Evolutionary conservation across 2,113 vertebrate genomes (phyloP).

Genomic region (Etia nguti): DNA sequence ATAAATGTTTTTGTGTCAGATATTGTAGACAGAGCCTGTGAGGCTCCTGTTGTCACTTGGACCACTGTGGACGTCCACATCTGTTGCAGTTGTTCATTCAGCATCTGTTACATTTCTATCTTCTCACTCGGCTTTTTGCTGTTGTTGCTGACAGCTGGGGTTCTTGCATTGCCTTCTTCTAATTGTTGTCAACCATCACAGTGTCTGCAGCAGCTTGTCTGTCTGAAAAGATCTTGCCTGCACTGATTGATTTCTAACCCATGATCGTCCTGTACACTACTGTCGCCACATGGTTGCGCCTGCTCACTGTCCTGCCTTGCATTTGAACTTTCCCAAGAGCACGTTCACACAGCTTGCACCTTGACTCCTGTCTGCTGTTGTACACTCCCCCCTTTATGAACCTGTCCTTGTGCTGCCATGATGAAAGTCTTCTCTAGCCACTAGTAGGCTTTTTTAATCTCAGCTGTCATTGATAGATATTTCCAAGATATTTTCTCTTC

Average conservation of each 20-base stretch:
- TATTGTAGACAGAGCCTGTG: fast-evolving
- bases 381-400: neutral
- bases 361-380: neutral
- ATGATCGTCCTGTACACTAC: fast-evolving
- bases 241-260: fast-evolving
- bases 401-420: neutral
- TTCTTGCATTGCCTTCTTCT: neutral
- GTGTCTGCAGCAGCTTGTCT: no score
- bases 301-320: neutral
- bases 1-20: neutral
- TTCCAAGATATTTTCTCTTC: neutral
- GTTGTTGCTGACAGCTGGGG: neutral
- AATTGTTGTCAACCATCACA: no score
- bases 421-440: neutral
- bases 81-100: neutral
- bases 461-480: neutral
- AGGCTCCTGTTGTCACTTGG: neutral
- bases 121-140: neutral
- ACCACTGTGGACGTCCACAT: neutral
- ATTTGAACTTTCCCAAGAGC: neutral
- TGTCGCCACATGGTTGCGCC: fast-evolving
- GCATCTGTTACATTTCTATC: neutral
- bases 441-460: fast-evolving
- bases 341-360: neutral
- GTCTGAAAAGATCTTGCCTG: neutral